phyloP scores from a whole-genome alignment of 2,888 invertebrate species.

The Drosophila putrida region DNA sequence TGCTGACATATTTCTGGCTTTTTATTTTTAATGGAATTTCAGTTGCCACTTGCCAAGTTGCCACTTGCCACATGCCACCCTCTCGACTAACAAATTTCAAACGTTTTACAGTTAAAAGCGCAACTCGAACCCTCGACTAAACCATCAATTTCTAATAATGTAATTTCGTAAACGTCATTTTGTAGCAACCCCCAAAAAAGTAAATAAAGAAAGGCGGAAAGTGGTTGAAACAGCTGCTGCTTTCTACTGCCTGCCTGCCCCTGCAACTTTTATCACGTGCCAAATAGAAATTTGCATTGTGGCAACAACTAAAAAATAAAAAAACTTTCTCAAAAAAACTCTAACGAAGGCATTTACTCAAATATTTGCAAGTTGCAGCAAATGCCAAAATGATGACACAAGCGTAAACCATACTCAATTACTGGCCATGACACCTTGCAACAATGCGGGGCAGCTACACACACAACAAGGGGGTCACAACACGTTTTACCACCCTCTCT shows the following conservation, averaged over 20 bases:
- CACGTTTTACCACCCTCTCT: conserved; percentile 52
- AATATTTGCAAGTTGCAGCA: conserved; percentile 77
- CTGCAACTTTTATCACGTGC: conserved; percentile 66
- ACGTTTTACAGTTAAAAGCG: conserved; percentile 42
- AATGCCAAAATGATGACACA: conserved; percentile 69
- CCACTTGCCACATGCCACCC: conserved; percentile 14
- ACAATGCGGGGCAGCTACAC: conserved; percentile 48
- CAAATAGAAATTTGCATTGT: conserved; percentile 65
- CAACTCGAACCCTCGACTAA: conserved; percentile 44
- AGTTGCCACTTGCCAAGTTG: conserved; percentile 35
- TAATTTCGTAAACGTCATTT: conserved; percentile 81
- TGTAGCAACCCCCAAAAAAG: conserved; percentile 40
- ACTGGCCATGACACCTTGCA: conserved; percentile 77
- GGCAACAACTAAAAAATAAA: conserved; percentile 28
- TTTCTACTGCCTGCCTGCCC: conserved; percentile 1
- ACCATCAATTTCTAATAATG: conserved; percentile 82
- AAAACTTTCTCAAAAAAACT: conserved; percentile 14
- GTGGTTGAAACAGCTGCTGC: conserved; percentile 57
- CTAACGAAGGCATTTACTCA: conserved; percentile 73
- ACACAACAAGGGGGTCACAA: not conserved
- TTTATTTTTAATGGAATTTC: conserved; percentile 51
- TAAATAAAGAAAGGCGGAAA: conserved; percentile 24
- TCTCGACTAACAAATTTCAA: conserved; percentile 31
- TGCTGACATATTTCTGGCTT: conserved; percentile 56
- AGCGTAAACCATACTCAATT: conserved; percentile 73